These are phyloP conservation scores for Drosophila lacertosa DNA, from an alignment of 1,140 invertebrate species.

Conservation along the genomic window DNA sequence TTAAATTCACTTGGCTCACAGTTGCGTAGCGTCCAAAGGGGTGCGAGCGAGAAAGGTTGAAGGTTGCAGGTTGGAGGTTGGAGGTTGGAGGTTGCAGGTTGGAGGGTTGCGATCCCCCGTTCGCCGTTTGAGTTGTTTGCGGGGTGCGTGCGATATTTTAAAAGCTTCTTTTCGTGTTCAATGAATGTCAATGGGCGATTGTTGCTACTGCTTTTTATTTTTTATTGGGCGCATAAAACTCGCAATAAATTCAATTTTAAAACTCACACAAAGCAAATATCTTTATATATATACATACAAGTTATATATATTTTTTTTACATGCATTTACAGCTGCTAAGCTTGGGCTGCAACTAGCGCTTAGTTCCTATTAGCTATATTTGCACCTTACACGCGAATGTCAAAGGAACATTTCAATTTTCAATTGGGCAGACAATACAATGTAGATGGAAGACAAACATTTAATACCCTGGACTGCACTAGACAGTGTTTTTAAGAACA, in stretches of 20 bases:
- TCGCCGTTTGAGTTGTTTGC: no score
- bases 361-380: slow-evolving; percentile 4
- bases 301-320: not conserved
- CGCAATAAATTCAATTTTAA: slow-evolving; percentile 42
- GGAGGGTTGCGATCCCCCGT: not conserved
- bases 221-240: slow-evolving; percentile 30
- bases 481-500: no score
- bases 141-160: slow-evolving; percentile 46
- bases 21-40: slow-evolving; percentile 30
- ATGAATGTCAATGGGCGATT: slow-evolving; percentile 50
- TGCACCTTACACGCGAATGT: slow-evolving; percentile 14
- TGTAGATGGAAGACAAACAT: no score
- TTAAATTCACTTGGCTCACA: slow-evolving; percentile 62
- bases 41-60: no score
- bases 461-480: no score
- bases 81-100: no score
- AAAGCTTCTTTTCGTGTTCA: slow-evolving; percentile 66
- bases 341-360: not conserved
- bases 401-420: not conserved
- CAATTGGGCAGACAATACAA: no score
- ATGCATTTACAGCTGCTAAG: slow-evolving; percentile 16
- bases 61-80: no score
- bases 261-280: not conserved
- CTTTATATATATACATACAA: not conserved
- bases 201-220: slow-evolving; percentile 11